Conservation (phyloP, 92 coral and sea anemone genomes). For the Epizoanthus scotinus region DNA sequence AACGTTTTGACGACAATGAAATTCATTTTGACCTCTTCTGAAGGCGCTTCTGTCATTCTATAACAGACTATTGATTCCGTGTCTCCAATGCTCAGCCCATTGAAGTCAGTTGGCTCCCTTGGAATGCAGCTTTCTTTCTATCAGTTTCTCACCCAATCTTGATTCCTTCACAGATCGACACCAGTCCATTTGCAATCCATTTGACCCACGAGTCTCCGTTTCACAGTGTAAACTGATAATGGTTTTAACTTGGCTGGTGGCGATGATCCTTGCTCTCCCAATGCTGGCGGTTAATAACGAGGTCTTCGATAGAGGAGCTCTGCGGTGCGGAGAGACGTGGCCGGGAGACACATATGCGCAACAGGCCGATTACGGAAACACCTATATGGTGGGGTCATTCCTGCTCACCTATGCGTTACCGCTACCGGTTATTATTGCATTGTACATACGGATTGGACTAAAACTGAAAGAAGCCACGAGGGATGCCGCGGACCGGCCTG, state of each 20-base stretch:
- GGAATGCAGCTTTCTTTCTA: neutral
- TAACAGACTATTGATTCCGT: no score
- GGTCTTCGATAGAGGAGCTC: neutral
- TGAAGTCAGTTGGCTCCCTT: no score
- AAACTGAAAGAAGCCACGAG: constrained; percentile 83
- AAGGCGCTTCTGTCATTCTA: no score
- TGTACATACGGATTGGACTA: constrained; percentile 81
- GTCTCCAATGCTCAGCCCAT: no score
- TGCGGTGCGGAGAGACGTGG: constrained; percentile 71
- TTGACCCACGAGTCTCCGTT: constrained; percentile 82
- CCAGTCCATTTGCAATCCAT: constrained; percentile 92
- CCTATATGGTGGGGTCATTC: constrained; percentile 67
- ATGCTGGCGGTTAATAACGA: constrained; percentile 73
- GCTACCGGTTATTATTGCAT: constrained; percentile 75
- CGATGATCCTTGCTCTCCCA: constrained; percentile 88
- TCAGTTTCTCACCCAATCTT: neutral
- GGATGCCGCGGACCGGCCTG: constrained; percentile 97
- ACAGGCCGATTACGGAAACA: neutral
- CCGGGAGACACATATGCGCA: constrained; percentile 34
- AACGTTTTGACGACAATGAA: no score
- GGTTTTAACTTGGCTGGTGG: constrained; percentile 87
- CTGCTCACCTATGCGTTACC: constrained; percentile 93
- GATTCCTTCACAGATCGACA: constrained; percentile 77
- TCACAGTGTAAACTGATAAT: constrained; percentile 80
- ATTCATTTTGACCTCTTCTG: no score